Evolutionary conservation across 2,113 vertebrate genomes (phyloP), one percentile per base, ranked within the genome.

Genomic region (Balaenoptera acutorostrata): DNA sequence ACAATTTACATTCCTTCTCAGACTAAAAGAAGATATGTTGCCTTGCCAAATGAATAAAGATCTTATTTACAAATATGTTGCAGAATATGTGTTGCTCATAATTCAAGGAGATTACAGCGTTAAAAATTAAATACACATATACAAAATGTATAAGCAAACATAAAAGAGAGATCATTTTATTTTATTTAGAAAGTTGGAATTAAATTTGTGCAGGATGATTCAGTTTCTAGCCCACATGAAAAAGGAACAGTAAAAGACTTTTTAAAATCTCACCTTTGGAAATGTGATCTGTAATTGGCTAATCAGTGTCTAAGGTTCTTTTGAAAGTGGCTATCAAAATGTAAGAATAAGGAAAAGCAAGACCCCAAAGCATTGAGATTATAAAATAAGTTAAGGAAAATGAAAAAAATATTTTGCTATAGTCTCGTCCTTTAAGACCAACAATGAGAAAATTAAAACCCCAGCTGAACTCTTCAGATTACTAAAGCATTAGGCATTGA

Each of bases 1-100:
- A 84, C 46, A 88, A 98, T 98, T 98, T 98, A 84, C 97, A 96
- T 98, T 98, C 96, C 96, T 98, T 64, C 72, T 66, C 74, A 86
- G 92, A 89, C 71, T n/a, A 94, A 95, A 96, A 97, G 94, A 98
- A 98, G 98, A 98, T 94, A 92, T 44, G 77, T 83, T 97, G 57
- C 44, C 52, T 97, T 95, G 72, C 52, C 90, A 97, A 98, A 94
- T 93, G 94, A 98, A 97, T 57, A 97, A 97, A 97, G 75, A 85
- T 1, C 90, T 97, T 95, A 98, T 98, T 98, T 98, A 96, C 81
- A 97, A 98, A 97, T 75, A 96, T 80, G 85, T 86, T 84, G 77
- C 81, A 52, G 49, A 96, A 95, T 97, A 77, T 59, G 91, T 96
- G 88, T 93, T 98, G 92, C 68, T 93, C 63, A 74, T 33, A 83